These are phyloP conservation scores for Ploceus nigricollis DNA, from an alignment of 2,113 vertebrate genomes.

Conservation along the genomic window DNA sequence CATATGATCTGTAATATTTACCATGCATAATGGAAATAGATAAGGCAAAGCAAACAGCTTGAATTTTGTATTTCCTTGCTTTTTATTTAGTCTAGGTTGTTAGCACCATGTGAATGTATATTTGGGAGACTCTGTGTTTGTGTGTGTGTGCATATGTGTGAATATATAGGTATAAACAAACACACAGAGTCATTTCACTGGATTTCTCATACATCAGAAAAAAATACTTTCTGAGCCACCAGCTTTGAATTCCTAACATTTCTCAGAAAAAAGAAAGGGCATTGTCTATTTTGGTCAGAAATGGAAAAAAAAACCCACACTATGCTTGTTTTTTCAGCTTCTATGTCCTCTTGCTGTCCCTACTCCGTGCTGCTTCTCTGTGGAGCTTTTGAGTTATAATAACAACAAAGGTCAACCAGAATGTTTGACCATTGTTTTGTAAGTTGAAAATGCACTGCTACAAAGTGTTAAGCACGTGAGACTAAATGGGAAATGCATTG, in stretches of 20 bases:
- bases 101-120: conserved; percentile 15
- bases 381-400: background rate
- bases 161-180: conserved; percentile 20
- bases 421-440: background rate
- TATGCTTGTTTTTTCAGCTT: background rate
- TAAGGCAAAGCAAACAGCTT: conserved; percentile 64
- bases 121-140: conserved; percentile 11
- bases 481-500: background rate
- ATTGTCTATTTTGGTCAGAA: background rate
- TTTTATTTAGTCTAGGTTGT: conserved; percentile 57
- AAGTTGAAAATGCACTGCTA: background rate
- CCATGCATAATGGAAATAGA: conserved; percentile 60
- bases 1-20: conserved; percentile 65
- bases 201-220: background rate
- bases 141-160: background rate
- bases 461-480: background rate
- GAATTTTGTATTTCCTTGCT: conserved; percentile 42
- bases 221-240: background rate
- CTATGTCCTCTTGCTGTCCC: background rate
- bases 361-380: background rate
- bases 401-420: background rate
- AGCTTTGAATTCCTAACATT: background rate
- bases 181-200: background rate
- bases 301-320: background rate
- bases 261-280: background rate